Base-by-base conservation (phyloP, 2,113 vertebrate genomes). In the Bujurquina vittata region DNA sequence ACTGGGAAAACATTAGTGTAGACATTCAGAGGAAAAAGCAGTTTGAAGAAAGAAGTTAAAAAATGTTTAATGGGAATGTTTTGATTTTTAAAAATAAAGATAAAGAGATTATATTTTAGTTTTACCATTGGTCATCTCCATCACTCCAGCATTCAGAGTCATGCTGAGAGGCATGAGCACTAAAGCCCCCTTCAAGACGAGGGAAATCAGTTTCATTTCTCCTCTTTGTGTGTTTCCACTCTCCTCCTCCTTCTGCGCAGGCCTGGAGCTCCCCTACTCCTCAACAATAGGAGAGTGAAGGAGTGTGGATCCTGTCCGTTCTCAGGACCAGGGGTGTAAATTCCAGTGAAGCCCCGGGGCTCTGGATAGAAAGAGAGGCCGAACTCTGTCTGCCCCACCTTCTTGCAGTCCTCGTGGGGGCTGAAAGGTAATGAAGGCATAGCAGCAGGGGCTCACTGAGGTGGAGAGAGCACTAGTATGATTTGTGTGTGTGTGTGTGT, bases 381-480 rank as follows among this genome's bases (percentile, higher is more conserved):
- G 94, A 94, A 93, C 95, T 95, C 96, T 94, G 96, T 95, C 77
- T 88, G 79, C 83, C 86, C 90, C 85, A 73, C 88, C 88, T 95
- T 85, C 84, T 93, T 94, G 2, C 14, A 57, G 76, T 92, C 97
- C 96, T 97, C 96, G 95, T 96, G 97, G 95, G 96, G 95, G 95
- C 95, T 92, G 95, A 95, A 96, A 97, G 97, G 97, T 96, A 98
- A 98, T 99, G 96, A 99, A 97, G 95, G 95, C 92, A 93, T 95
- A 96, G 95, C 96, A 82, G 97, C 96, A 94, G 96, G 97, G 96
- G 84, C 79, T 88, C 59, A 31, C 73, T 46, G 40, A 86, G 83
- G 62, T 89, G 85, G 81, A 86, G 82, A 75, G 76, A 73, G 54
- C 1, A n/a, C n/a, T n/a, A 54, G 7, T 29, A 60, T 12, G 60